These are phyloP conservation scores for rabbit (Oryctolagus cuniculus) DNA, from an alignment of 2,113 vertebrate species.

Conservation along the genomic window mOryCun1.1 NC_091432.1:41372501-41373000, in stretches of 20 bases:
- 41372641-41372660: too few species aligned
- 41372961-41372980: too few species aligned
- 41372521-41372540: not conserved
- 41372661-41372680: not conserved
- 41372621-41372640: not conserved
- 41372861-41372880: not conserved
- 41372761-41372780: not conserved
- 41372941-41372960: not conserved
- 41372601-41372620: too few species aligned
- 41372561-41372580: not conserved
- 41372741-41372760: not conserved
- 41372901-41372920: not conserved
- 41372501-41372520: not conserved
- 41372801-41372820: not conserved
- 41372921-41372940: not conserved
- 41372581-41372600: not conserved
- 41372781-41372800: not conserved
- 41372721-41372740: not conserved
- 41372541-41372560: not conserved
- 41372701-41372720: not conserved
- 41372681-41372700: not conserved
- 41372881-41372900: not conserved
- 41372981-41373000: not conserved
- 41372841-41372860: not conserved
- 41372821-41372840: not conserved